Conservation (phyloP, 2,113 vertebrate genomes). For the Calcarius ornatus region DNA sequence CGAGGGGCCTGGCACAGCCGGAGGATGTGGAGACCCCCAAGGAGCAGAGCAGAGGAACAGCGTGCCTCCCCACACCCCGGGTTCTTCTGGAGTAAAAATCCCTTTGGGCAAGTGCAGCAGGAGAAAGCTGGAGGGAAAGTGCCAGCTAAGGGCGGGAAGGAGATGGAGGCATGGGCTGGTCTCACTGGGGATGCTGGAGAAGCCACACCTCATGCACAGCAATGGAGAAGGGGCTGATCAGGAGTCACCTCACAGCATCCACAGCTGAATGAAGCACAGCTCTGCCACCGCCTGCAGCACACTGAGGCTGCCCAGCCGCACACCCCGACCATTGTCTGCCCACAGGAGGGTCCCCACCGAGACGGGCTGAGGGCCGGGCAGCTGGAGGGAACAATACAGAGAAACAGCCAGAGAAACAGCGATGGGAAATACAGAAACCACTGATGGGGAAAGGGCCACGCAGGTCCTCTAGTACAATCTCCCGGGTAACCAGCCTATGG, state of each 20-base stretch:
- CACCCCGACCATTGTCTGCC: neutral
- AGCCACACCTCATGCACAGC: slow-evolving; percentile 9
- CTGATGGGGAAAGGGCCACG: neutral
- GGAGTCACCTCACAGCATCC: slow-evolving; percentile 40
- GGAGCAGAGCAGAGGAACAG: neutral
- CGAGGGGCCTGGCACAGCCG: neutral
- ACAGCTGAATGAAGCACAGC: neutral
- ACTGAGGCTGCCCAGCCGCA: neutral
- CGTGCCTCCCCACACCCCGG: fast-evolving
- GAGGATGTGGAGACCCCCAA: neutral
- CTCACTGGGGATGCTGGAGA: neutral
- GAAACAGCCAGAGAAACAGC: neutral
- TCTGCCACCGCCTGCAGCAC: neutral
- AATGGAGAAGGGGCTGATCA: neutral
- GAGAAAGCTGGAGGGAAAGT: neutral
- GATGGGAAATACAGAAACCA: neutral
- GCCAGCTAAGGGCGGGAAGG: neutral
- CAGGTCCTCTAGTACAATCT: slow-evolving; percentile 2
- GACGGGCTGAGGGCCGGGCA: neutral
- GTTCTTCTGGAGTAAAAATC: neutral
- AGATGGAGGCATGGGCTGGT: neutral
- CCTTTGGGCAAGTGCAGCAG: neutral
- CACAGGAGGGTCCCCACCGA: neutral
- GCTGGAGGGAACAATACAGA: neutral
- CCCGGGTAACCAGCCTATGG: slow-evolving; percentile 15